A percentile compares a stretch with the other conserved stretches of the same genome.
phyloP scores from a whole-genome alignment of 2,888 invertebrate species.

The Limenitis camilla region DNA sequence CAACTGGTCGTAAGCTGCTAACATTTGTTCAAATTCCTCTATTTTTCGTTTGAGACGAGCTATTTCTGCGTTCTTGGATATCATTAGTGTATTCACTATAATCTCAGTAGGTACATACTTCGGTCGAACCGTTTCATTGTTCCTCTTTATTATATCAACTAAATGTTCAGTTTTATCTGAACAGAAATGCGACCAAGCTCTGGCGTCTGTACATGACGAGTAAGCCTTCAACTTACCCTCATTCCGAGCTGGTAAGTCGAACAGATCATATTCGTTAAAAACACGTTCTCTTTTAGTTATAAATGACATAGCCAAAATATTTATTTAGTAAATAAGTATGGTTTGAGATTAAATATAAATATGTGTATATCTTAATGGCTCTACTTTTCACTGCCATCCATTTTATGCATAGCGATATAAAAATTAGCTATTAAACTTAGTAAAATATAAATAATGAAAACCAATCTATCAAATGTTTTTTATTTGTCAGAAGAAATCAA shows the following conservation, averaged over 20 bases:
- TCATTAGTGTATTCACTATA: constrained; percentile 61
- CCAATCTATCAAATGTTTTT: constrained; percentile 58
- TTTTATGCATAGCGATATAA: constrained; percentile 51
- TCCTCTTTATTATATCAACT: constrained; percentile 68
- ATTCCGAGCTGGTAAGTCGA: constrained; percentile 60
- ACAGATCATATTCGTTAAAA: constrained; percentile 61
- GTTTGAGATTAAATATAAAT: constrained; percentile 42
- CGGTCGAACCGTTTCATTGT: constrained; percentile 51
- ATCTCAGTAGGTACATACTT: constrained; percentile 63
- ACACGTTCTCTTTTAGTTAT: constrained; percentile 68
- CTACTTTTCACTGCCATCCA: constrained; percentile 55
- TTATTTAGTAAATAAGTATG: constrained; percentile 38
- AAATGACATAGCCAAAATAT: constrained; percentile 56
- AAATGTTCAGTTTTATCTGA: constrained; percentile 74
- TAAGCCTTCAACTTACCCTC: constrained; percentile 74
- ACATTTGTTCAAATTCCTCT: constrained; percentile 59
- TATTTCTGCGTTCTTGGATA: constrained; percentile 68
- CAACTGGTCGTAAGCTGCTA: constrained; percentile 59
- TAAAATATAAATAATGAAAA: constrained; percentile 47
- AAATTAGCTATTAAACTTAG: constrained; percentile 35
- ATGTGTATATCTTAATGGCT: constrained; percentile 33
- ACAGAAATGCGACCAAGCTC: constrained; percentile 74
- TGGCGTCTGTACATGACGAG: constrained; percentile 70
- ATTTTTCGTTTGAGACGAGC: constrained; percentile 61
- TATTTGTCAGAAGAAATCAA: constrained; percentile 61